Percentiles rank a stretch among this genome's conserved stretches.
These are phyloP conservation scores for Drosophila nigricruria DNA, from an alignment of 2,888 invertebrate genomes.

Conservation along the genomic window DNA sequence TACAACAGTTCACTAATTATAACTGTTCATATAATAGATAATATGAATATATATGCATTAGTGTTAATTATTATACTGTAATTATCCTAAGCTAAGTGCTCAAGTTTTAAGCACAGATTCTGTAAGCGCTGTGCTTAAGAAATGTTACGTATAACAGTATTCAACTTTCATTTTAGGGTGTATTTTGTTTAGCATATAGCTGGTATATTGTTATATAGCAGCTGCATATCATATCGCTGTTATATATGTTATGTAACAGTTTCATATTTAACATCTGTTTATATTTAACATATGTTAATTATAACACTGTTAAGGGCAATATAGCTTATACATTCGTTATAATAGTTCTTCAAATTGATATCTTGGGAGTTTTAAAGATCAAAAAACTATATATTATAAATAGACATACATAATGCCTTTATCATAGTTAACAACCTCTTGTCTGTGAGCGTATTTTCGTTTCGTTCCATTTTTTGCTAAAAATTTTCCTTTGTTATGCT, in stretches of 20 bases:
- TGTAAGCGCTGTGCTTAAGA: too few relatives aligned
- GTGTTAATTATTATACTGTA: not conserved
- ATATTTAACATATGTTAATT: not conserved
- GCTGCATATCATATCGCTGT: not conserved
- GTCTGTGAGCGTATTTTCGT: constrained; percentile 14
- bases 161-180: not conserved
- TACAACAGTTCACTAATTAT: not conserved
- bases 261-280: not conserved
- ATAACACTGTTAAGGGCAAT: not conserved
- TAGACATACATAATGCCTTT: too few relatives aligned
- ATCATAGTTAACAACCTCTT: too few relatives aligned
- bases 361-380: too few relatives aligned
- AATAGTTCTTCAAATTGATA: not conserved
- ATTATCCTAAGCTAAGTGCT: not conserved
- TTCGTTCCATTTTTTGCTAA: not conserved
- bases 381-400: too few relatives aligned
- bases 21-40: not conserved
- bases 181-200: not conserved
- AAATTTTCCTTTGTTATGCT: not conserved
- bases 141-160: not conserved
- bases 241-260: not conserved
- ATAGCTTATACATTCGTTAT: not conserved
- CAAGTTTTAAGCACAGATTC: not conserved
- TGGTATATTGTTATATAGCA: not conserved
- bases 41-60: not conserved